These are phyloP conservation scores for Ochotona curzoniae DNA, from an alignment of 2,113 vertebrate genomes.

Conservation along the genomic window DNA sequence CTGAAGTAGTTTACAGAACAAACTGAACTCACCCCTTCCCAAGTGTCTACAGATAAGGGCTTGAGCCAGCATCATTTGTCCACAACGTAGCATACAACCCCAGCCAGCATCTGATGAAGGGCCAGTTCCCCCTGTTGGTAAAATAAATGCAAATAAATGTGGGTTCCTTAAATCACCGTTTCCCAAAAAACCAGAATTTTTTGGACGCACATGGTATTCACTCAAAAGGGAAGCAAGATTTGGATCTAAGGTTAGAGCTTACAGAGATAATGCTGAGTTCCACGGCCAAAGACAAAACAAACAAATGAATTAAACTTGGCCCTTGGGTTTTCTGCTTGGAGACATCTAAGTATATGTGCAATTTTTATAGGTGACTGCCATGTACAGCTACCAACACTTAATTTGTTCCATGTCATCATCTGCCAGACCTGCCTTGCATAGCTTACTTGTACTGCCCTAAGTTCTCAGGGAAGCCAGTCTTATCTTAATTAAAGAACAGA, in stretches of 20 bases:
- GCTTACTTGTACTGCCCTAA: neutral
- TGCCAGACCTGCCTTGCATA: neutral
- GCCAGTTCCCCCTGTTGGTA: constrained; percentile 93
- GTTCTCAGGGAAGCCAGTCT: constrained; percentile 1
- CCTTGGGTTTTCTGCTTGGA: constrained; percentile 46
- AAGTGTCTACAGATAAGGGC: constrained; percentile 95
- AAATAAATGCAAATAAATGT: neutral
- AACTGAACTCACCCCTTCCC: constrained; percentile 91
- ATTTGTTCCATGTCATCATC: neutral
- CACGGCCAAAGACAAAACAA: constrained; percentile 51
- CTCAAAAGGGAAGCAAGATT: constrained; percentile 41
- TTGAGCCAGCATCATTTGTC: constrained; percentile 98
- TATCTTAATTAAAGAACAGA: constrained; percentile 49
- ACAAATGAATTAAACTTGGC: constrained; percentile 48
- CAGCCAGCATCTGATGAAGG: constrained; percentile 97
- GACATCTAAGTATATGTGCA: neutral
- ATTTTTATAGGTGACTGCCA: constrained; percentile 18
- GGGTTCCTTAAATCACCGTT: constrained; percentile 10
- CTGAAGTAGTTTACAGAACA: neutral
- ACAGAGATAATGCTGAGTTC: constrained; percentile 26
- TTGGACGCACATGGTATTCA: constrained; percentile 13
- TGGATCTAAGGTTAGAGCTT: constrained; percentile 9
- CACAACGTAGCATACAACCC: constrained; percentile 99
- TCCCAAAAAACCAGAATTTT: constrained; percentile 15
- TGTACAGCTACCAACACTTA: constrained; percentile 7